These are phyloP conservation scores for Astreopora myriophthalma DNA, from an alignment of 64 coral and sea anemone genomes.

Conservation along the genomic window DNA sequence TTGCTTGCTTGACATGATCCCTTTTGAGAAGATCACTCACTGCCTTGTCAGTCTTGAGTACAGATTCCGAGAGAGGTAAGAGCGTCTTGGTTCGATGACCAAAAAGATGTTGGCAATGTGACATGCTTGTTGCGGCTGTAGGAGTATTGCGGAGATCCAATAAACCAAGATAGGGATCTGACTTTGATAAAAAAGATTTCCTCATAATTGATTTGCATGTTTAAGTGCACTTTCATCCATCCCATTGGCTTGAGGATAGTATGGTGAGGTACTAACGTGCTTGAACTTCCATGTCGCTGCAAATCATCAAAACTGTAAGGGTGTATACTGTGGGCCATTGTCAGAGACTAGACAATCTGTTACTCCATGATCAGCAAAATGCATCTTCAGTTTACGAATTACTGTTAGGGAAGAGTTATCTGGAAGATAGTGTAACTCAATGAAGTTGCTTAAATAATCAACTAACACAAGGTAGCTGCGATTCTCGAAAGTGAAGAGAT, in stretches of 20 bases:
- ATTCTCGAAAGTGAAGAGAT: conserved; percentile 27
- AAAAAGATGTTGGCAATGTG: background rate
- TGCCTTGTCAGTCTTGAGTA: background rate
- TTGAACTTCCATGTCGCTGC: background rate
- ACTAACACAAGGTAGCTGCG: conserved; percentile 13
- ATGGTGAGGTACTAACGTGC: background rate
- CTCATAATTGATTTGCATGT: background rate
- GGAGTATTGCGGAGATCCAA: background rate
- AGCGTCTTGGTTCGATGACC: background rate
- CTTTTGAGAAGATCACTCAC: background rate
- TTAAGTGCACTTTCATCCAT: background rate
- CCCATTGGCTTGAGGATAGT: background rate
- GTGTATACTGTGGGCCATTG: background rate
- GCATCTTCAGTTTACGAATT: background rate
- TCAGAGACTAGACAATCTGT: background rate
- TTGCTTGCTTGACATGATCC: background rate
- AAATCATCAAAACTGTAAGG: background rate
- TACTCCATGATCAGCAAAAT: background rate
- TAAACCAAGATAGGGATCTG: background rate
- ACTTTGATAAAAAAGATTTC: background rate
- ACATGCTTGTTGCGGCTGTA: background rate
- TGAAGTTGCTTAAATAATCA: conserved; percentile 11
- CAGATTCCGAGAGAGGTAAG: background rate
- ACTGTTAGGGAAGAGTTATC: background rate
- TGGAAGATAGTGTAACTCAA: background rate